These are phyloP conservation scores for Nomia melanderi DNA, from an alignment of 1,140 invertebrate genomes.

Conservation along the genomic window DNA sequence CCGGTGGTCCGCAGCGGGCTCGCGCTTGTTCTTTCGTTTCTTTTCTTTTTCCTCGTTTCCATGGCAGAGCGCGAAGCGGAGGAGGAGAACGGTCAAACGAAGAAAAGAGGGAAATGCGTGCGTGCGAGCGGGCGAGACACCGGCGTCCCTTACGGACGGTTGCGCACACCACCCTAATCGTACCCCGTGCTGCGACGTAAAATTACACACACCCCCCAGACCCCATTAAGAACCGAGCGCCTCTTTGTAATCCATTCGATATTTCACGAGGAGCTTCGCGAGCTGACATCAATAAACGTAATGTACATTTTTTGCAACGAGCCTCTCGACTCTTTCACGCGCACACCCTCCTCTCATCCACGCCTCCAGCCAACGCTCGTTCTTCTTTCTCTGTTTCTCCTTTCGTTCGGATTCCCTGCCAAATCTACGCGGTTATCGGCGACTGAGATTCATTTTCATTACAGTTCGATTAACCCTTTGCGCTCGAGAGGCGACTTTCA, in stretches of 20 bases:
- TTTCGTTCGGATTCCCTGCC: no score
- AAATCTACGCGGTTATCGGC: no score
- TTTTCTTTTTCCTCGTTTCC: not conserved
- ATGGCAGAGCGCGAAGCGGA: no score
- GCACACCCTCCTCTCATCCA: not conserved
- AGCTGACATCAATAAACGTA: slow-evolving; percentile 76
- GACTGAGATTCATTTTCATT: no score
- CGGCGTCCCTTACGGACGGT: not conserved
- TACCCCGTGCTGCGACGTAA: slow-evolving; percentile 3
- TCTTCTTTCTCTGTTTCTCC: no score
- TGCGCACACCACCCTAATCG: not conserved
- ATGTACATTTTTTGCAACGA: slow-evolving; percentile 75
- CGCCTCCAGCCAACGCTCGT: no score
- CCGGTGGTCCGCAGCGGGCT: slow-evolving; percentile 31
- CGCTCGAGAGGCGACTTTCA: no score
- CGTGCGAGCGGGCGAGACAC: no score
- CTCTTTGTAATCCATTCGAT: slow-evolving; percentile 76
- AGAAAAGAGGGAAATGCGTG: slow-evolving; percentile 13
- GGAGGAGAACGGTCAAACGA: slow-evolving; percentile 40
- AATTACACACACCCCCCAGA: slow-evolving; percentile 21
- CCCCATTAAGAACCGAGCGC: slow-evolving; percentile 40
- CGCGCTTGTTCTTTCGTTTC: not conserved
- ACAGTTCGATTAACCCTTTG: no score
- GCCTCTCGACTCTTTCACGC: slow-evolving; percentile 9
- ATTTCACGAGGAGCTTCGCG: slow-evolving; percentile 73